phyloP scores from a whole-genome alignment of 1,140 invertebrate genomes.

The Pseudoatta argentina region DNA sequence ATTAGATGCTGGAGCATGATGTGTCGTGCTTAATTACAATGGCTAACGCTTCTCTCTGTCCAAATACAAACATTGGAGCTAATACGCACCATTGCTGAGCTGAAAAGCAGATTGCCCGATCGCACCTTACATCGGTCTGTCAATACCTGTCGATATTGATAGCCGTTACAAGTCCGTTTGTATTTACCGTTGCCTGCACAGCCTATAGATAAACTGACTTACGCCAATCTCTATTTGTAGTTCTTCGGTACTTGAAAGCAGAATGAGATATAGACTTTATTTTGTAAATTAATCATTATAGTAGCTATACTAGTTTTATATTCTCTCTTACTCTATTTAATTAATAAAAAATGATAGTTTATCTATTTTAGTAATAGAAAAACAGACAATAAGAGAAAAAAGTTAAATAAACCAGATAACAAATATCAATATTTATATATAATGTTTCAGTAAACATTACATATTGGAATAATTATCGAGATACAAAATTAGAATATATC shows the following conservation, averaged over 20 bases:
- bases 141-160: slow-evolving; percentile 79
- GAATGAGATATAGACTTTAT: not conserved
- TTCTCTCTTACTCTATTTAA: not conserved
- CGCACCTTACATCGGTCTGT: slow-evolving; percentile 73
- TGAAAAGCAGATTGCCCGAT: slow-evolving; percentile 63
- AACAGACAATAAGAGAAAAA: not conserved
- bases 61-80: slow-evolving; percentile 84
- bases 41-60: slow-evolving; percentile 82
- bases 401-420: not conserved
- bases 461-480: not conserved
- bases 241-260: not conserved
- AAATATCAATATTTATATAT: not conserved
- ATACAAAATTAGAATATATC: not conserved
- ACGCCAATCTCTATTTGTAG: not conserved
- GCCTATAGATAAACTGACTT: slow-evolving; percentile 27
- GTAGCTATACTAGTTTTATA: not conserved
- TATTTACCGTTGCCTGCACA: slow-evolving; percentile 21
- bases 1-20: slow-evolving; percentile 82
- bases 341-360: slow-evolving; percentile 2
- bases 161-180: slow-evolving; percentile 17
- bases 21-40: slow-evolving; percentile 86
- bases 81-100: slow-evolving; percentile 75
- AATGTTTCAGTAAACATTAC: slow-evolving; percentile 20
- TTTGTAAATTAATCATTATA: slow-evolving; percentile 5
- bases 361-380: not conserved